Evolutionary conservation across 1,140 invertebrate genomes (phyloP).

Genomic region (Aradophagus sp.): DNA sequence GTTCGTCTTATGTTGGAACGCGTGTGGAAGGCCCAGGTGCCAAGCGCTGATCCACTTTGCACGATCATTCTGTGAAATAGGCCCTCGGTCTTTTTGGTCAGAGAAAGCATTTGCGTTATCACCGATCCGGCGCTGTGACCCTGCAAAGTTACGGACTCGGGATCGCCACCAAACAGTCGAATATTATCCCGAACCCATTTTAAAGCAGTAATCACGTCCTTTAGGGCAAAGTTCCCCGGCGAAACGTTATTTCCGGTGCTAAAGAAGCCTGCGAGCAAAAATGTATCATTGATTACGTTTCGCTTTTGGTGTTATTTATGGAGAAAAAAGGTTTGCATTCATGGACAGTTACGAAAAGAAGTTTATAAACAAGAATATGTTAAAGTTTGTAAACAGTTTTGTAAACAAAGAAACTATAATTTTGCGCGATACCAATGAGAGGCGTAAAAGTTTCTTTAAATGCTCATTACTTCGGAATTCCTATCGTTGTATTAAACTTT

Average conservation of each 20-base stretch:
- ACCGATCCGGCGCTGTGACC: slow-evolving; percentile 74
- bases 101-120: slow-evolving; percentile 64
- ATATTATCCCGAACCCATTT: slow-evolving; percentile 77
- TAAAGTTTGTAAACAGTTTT: too few relatives aligned
- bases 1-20: slow-evolving; percentile 21
- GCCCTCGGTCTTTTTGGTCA: slow-evolving; percentile 69
- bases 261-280: slow-evolving; percentile 61
- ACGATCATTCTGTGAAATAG: slow-evolving; percentile 76
- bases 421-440: slow-evolving; percentile 7
- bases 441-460: not conserved
- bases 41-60: slow-evolving; percentile 75
- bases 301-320: too few relatives aligned
- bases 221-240: slow-evolving; percentile 69
- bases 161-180: slow-evolving; percentile 74
- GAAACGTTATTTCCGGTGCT: slow-evolving; percentile 59
- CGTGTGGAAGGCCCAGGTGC: slow-evolving; percentile 58
- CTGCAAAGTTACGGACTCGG: slow-evolving; percentile 70
- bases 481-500: too few relatives aligned
- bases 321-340: too few relatives aligned
- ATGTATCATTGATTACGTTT: too few relatives aligned
- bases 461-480: too few relatives aligned
- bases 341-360: too few relatives aligned
- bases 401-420: not conserved
- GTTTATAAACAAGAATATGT: too few relatives aligned
- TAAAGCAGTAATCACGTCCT: slow-evolving; percentile 71